These are phyloP conservation scores for Anguilla rostrata DNA, from an alignment of 2,113 vertebrate species.

Conservation along the genomic window DNA sequence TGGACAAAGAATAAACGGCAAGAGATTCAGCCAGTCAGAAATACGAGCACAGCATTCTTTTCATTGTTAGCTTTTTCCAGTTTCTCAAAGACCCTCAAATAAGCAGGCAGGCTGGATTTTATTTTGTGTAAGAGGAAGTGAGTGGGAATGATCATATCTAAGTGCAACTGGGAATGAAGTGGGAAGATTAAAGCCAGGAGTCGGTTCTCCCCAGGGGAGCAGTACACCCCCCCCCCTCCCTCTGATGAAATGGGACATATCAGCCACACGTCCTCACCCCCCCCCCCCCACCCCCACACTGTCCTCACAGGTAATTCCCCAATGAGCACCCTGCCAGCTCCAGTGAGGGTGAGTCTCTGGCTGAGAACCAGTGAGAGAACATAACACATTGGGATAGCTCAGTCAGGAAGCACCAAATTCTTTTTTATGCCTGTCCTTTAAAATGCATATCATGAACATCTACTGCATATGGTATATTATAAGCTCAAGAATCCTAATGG, in stretches of 20 bases:
- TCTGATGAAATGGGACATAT: no score
- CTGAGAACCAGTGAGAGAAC: not conserved
- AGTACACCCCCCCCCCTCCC: not conserved
- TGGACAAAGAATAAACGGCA: not conserved
- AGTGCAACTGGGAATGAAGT: constrained; percentile 13
- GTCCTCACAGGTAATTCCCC: not conserved
- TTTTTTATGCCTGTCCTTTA: no score
- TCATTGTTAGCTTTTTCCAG: not conserved
- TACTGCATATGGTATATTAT: no score
- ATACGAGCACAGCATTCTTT: not conserved
- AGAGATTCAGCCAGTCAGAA: not conserved
- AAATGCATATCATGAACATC: no score
- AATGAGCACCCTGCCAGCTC: not conserved
- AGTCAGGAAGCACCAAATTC: no score
- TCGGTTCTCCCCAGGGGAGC: not conserved
- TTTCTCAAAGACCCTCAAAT: not conserved
- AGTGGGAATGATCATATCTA: constrained; percentile 13
- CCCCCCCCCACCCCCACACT: not conserved
- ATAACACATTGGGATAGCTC: not conserved
- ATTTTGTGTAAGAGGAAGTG: not conserved
- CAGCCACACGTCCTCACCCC: not conserved
- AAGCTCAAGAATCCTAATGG: no score
- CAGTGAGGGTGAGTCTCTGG: not conserved
- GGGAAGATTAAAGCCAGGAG: not conserved
- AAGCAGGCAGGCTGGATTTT: not conserved